These are phyloP conservation scores for Ctenodactylus gundi DNA, from an alignment of 2,113 vertebrate genomes.

Conservation along the genomic window DNA sequence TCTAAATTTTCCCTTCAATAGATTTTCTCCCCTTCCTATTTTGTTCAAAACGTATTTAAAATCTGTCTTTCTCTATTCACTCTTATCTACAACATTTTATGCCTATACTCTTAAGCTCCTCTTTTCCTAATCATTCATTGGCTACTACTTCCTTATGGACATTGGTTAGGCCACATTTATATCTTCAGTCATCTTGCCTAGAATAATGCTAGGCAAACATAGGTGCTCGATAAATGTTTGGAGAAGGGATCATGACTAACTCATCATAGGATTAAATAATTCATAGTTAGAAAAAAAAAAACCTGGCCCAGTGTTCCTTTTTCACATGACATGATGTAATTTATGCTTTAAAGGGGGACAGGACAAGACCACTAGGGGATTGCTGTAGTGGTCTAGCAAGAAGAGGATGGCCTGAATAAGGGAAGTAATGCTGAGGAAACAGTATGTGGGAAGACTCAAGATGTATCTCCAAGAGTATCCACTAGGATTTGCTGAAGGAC, in stretches of 20 bases:
- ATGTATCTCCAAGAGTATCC: constrained; percentile 15
- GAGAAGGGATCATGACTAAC: constrained; percentile 1
- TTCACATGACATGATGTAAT: not conserved
- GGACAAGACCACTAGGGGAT: not conserved
- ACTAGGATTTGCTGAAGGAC: not conserved
- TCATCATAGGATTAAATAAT: not conserved
- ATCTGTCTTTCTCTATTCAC: not conserved
- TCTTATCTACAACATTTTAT: constrained; percentile 38
- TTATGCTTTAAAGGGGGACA: not conserved
- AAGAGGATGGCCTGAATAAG: not conserved
- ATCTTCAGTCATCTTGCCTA: not conserved
- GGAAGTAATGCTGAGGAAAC: not conserved
- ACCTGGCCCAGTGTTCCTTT: not conserved
- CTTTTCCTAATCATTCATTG: constrained; percentile 6
- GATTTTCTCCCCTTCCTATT: not conserved
- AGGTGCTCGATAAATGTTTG: not conserved
- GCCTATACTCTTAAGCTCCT: not conserved
- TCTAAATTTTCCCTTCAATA: not conserved
- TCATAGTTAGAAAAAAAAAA: not conserved
- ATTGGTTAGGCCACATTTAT: not conserved
- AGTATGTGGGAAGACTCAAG: not conserved
- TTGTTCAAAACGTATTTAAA: constrained; percentile 39
- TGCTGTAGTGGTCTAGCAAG: not conserved
- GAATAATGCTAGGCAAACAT: not conserved
- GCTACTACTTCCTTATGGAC: not conserved